Conservation (phyloP, 2,888 invertebrate genomes). For the Drosophila multiciliata region DNA sequence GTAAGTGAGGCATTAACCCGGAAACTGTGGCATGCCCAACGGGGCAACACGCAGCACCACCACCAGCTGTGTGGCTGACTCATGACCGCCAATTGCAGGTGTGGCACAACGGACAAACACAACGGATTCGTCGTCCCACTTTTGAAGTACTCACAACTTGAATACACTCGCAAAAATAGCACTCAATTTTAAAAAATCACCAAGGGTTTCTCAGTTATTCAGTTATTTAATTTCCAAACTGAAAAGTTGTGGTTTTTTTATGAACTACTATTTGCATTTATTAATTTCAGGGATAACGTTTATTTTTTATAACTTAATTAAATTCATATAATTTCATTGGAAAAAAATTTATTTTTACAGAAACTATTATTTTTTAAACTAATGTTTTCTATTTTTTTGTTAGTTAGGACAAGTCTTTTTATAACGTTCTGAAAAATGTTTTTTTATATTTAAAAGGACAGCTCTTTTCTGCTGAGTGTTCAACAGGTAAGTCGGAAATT, state of each 20-base stretch:
- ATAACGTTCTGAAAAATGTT: no score
- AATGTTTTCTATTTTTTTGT: no score
- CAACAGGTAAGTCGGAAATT: constrained; percentile 60
- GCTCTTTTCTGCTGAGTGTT: neutral
- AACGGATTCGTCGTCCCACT: constrained; percentile 41
- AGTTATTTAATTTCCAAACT: no score
- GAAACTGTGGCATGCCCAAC: constrained; percentile 59
- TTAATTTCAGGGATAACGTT: no score
- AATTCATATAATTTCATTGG: neutral
- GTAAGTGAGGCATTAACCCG: constrained; percentile 66
- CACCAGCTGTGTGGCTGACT: constrained; percentile 48
- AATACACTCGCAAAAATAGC: constrained; percentile 16
- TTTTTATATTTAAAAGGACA: no score
- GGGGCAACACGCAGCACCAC: constrained; percentile 31
- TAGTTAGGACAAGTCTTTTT: neutral
- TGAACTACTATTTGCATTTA: no score
- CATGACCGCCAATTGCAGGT: constrained; percentile 71
- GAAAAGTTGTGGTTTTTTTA: no score
- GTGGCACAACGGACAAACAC: constrained; percentile 63
- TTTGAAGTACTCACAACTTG: constrained; percentile 55
- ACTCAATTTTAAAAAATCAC: neutral
- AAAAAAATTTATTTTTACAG: no score
- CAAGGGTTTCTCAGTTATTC: neutral
- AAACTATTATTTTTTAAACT: no score
- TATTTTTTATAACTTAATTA: neutral